Percentiles rank a stretch among this genome's conserved stretches.
phyloP scores from a whole-genome alignment of 2,888 invertebrate genomes.

The Dromius quadrimaculatus region DNA sequence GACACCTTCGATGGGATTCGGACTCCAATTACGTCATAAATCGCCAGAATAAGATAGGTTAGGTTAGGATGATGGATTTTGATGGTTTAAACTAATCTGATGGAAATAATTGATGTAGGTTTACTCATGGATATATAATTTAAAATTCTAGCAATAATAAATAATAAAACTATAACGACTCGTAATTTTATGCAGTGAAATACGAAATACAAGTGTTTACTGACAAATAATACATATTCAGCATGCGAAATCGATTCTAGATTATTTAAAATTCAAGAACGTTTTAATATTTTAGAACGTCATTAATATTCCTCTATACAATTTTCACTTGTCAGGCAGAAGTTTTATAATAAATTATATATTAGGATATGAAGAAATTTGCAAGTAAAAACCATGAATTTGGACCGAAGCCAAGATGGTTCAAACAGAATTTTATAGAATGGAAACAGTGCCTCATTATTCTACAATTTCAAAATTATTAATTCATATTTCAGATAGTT shows the following conservation, averaged over 20 bases:
- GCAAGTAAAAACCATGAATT: conserved; percentile 42
- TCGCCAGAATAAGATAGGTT: no score
- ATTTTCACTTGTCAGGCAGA: conserved; percentile 48
- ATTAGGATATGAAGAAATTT: conserved; percentile 42
- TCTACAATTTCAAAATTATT: conserved; percentile 30
- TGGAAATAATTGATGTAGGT: no score
- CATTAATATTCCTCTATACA: conserved; percentile 48
- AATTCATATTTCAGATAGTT: no score
- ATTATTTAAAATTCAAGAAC: conserved; percentile 44
- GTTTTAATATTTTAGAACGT: conserved; percentile 45
- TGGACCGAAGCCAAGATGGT: conserved; percentile 23
- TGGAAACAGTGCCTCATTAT: conserved; percentile 26
- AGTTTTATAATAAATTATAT: conserved; percentile 47
- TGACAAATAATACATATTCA: conserved; percentile 11
- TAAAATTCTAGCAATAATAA: no score
- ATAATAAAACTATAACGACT: no score
- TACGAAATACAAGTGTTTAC: conserved; percentile 21
- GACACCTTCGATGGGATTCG: no score
- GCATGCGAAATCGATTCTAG: conserved; percentile 12
- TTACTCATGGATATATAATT: no score
- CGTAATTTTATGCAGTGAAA: conserved; percentile 1
- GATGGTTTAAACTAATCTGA: no score
- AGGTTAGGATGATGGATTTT: no score
- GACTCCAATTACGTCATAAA: no score
- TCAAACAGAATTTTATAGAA: conserved; percentile 39